Conservation (phyloP, 2,113 vertebrate genomes). For the Phrynosoma blainvillii region DNA sequence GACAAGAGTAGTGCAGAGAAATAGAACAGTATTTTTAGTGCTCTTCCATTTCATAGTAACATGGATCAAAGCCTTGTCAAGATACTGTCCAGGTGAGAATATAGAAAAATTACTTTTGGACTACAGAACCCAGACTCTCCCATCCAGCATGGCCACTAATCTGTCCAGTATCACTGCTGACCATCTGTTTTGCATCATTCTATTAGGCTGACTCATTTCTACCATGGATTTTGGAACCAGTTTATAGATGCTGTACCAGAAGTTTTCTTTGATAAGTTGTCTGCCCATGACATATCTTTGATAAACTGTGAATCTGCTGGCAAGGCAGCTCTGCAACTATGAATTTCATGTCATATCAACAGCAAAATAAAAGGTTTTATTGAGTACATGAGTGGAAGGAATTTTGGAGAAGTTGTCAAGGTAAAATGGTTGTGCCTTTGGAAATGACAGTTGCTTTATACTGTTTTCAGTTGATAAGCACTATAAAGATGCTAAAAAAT, state of each 20-base stretch:
- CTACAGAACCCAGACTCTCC: neutral
- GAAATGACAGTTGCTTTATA: conserved; percentile 42
- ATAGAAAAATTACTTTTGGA: neutral
- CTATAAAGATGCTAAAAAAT: neutral
- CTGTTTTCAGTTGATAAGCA: neutral
- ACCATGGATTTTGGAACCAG: neutral
- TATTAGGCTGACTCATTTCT: neutral
- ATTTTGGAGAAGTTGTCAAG: conserved; percentile 16
- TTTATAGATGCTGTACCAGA: neutral
- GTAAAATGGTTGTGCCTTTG: conserved; percentile 28
- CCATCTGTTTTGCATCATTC: neutral
- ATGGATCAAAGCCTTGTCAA: neutral
- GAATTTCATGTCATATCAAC: conserved; percentile 16
- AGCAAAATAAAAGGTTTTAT: conserved; percentile 41
- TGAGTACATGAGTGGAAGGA: conserved; percentile 39
- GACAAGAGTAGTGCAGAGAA: neutral
- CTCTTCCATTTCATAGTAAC: neutral
- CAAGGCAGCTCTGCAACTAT: conserved; percentile 21
- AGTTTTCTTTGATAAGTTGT: conserved; percentile 21
- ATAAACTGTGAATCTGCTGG: conserved; percentile 20
- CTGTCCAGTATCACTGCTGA: neutral
- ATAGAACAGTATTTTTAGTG: neutral
- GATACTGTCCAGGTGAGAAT: too few relatives aligned
- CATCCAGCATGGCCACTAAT: neutral
- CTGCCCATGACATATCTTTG: neutral